Conservation (phyloP, 1,140 invertebrate genomes). For the Conus ventricosus region DNA sequence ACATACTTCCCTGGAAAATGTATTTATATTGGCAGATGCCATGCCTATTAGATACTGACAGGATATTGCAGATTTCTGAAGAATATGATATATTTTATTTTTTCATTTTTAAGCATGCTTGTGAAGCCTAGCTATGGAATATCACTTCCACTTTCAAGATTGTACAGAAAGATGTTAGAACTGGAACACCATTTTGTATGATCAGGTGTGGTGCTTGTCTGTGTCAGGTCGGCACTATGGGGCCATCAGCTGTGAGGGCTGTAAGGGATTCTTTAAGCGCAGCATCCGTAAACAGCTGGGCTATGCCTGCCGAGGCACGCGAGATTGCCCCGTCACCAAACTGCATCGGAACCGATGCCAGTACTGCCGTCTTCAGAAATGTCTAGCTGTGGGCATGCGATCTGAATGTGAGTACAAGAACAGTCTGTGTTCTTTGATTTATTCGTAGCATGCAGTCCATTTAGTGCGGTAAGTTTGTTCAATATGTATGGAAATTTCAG, state of each 20-base stretch:
- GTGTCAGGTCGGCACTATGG: conserved; percentile 91
- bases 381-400: conserved; percentile 96
- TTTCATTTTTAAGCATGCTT: too few species aligned
- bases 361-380: conserved; percentile 98
- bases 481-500: too few species aligned
- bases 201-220: background rate
- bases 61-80: too few species aligned
- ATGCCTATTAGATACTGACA: too few species aligned
- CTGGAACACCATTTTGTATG: too few species aligned
- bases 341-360: conserved; percentile 96
- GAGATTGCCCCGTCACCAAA: conserved; percentile 98
- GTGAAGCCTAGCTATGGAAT: too few species aligned
- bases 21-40: too few species aligned
- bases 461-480: too few species aligned
- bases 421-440: background rate
- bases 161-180: too few species aligned
- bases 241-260: conserved; percentile 96
- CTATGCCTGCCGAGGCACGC: conserved; percentile 94
- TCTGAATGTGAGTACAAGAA: conserved; percentile 92
- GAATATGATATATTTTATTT: too few species aligned
- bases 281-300: conserved; percentile 94
- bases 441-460: background rate
- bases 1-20: too few species aligned
- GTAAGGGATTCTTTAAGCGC: conserved; percentile 87
- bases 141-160: too few species aligned